These are phyloP conservation scores for Plectropomus leopardus DNA, from an alignment of 2,113 vertebrate genomes.

Conservation along the genomic window DNA sequence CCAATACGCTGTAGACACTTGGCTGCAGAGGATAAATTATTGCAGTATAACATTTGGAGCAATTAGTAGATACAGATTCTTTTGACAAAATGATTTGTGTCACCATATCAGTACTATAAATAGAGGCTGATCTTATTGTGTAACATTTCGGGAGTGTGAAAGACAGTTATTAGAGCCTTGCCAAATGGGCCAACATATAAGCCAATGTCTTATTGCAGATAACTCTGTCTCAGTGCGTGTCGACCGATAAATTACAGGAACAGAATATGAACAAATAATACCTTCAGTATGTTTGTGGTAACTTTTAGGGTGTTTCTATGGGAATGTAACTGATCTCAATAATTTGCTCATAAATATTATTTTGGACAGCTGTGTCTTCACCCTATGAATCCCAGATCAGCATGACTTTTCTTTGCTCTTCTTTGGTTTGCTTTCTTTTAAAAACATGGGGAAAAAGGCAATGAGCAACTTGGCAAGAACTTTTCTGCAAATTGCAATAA, in stretches of 20 bases:
- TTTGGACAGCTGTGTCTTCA: no score
- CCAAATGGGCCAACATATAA: not conserved
- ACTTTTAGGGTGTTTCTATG: no score
- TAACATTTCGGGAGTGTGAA: not conserved
- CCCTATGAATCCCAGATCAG: no score
- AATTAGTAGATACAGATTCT: constrained; percentile 25
- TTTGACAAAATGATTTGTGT: constrained; percentile 21
- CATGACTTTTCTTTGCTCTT: no score
- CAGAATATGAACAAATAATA: no score
- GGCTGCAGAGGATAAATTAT: constrained; percentile 44
- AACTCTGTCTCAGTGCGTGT: not conserved
- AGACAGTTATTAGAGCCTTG: not conserved
- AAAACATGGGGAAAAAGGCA: no score
- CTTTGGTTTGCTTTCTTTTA: no score
- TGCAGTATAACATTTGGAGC: constrained; percentile 37
- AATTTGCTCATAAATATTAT: no score
- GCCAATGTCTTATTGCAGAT: not conserved
- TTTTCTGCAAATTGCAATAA: no score
- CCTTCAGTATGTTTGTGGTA: no score
- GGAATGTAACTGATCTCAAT: no score
- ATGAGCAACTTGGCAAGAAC: no score
- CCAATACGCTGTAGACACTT: constrained; percentile 32
- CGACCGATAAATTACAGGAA: not conserved
- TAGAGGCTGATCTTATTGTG: not conserved
- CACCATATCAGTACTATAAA: not conserved